Evolutionary conservation across 2,113 vertebrate species (phyloP).

Genomic region (Sterrhoptilus dennistouni): DNA sequence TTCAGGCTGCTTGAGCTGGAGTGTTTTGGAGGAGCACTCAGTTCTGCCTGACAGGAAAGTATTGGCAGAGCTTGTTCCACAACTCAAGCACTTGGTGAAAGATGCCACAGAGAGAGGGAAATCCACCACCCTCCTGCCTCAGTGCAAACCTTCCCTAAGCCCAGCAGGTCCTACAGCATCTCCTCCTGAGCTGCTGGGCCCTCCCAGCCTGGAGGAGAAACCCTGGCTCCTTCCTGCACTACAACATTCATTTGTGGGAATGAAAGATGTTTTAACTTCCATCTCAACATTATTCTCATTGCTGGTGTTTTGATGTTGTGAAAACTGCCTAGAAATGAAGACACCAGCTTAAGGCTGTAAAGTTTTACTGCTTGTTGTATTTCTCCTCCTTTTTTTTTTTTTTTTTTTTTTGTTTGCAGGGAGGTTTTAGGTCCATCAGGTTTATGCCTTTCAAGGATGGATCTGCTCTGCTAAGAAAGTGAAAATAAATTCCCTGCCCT

Average conservation of each 20-base stretch:
- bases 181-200: neutral
- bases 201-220: neutral
- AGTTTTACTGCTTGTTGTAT: neutral
- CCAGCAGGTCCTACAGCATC: neutral
- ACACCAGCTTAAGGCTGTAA: neutral
- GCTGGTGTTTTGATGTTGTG: neutral
- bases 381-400: neutral
- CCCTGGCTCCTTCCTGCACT: neutral
- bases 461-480: neutral
- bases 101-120: neutral
- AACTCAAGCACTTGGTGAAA: rapidly evolving
- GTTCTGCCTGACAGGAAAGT: rapidly evolving
- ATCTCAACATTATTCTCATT: neutral
- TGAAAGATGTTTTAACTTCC: neutral
- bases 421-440: neutral
- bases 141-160: neutral
- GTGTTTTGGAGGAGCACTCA: neutral
- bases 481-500: neutral
- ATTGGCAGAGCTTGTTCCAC: neutral
- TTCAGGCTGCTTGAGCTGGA: neutral
- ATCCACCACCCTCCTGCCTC: neutral
- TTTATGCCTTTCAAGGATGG: neutral
- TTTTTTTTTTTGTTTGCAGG: neutral
- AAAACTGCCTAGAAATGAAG: slow-evolving; percentile 7
- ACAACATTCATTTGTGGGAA: neutral